These are phyloP conservation scores for Thumatha senex DNA, from an alignment of 2,888 invertebrate species.

Conservation along the genomic window DNA sequence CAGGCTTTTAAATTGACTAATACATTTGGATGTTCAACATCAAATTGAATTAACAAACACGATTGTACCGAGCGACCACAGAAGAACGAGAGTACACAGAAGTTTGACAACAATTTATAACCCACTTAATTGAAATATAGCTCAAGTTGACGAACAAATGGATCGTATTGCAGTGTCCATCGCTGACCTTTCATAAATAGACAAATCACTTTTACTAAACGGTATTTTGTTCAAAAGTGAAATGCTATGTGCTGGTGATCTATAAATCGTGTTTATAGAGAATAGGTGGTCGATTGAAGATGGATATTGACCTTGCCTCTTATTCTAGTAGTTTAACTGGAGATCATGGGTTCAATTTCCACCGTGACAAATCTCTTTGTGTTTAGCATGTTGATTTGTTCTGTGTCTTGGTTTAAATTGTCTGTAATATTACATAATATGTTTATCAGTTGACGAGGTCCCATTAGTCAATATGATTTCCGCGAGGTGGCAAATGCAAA, in stretches of 20 bases:
- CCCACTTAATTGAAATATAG: slow-evolving; percentile 24
- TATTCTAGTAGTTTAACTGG: too few relatives aligned
- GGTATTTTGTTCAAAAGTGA: slow-evolving; percentile 51
- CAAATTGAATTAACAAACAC: not conserved
- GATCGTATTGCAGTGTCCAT: slow-evolving; percentile 42
- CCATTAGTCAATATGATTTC: too few relatives aligned
- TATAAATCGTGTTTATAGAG: slow-evolving; percentile 63
- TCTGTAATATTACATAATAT: too few relatives aligned
- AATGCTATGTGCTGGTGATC: slow-evolving; percentile 33
- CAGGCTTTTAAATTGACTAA: too few relatives aligned
- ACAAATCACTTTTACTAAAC: slow-evolving; percentile 57
- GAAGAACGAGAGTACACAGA: not conserved
- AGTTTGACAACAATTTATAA: slow-evolving; percentile 37
- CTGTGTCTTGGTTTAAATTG: too few relatives aligned
- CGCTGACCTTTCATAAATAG: slow-evolving; percentile 50
- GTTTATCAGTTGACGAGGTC: too few relatives aligned
- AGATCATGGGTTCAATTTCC: too few relatives aligned
- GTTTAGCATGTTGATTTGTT: too few relatives aligned
- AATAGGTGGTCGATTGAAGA: slow-evolving; percentile 55
- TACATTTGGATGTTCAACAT: not conserved
- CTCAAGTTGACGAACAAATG: slow-evolving; percentile 30
- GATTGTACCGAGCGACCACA: too few relatives aligned
- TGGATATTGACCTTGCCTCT: too few relatives aligned
- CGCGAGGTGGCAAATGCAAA: too few relatives aligned
- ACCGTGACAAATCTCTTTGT: too few relatives aligned